These are phyloP conservation scores for Erythrolamprus reginae DNA, from an alignment of 2,113 vertebrate species.

Conservation along the genomic window DNA sequence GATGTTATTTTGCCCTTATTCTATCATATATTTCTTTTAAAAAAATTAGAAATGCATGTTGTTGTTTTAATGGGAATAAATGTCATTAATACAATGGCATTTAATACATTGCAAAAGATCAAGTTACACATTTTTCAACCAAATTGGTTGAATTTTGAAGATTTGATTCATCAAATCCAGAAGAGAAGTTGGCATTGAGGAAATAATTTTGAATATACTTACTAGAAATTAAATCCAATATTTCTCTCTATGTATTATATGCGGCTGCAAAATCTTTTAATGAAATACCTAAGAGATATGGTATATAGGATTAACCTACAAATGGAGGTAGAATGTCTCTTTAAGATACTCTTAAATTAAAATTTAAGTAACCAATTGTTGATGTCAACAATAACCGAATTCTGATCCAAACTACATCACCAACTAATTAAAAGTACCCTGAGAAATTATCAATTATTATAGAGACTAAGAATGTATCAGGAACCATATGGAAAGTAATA, in stretches of 20 bases:
- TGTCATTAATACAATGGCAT: background rate
- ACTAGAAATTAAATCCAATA: background rate
- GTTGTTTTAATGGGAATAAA: slow-evolving; percentile 30
- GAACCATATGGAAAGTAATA: background rate
- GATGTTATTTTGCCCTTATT: slow-evolving; percentile 23
- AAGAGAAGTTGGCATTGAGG: background rate
- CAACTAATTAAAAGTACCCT: background rate
- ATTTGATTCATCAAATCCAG: background rate
- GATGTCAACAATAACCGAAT: background rate
- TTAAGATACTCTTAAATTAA: background rate
- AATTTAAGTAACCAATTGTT: background rate
- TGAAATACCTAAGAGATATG: background rate
- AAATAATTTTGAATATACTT: background rate
- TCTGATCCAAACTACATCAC: background rate
- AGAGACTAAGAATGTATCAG: background rate
- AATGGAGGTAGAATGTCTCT: background rate
- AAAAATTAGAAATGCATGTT: slow-evolving; percentile 35
- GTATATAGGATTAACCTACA: background rate
- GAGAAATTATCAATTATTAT: background rate
- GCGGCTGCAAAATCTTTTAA: background rate
- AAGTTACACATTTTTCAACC: slow-evolving; percentile 8
- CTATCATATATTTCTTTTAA: slow-evolving; percentile 14
- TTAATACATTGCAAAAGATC: background rate
- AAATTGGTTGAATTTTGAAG: slow-evolving; percentile 7
- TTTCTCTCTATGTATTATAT: background rate